Evolutionary conservation across 2,888 invertebrate species (phyloP).

Genomic region (Sminthurides aquaticus): DNA sequence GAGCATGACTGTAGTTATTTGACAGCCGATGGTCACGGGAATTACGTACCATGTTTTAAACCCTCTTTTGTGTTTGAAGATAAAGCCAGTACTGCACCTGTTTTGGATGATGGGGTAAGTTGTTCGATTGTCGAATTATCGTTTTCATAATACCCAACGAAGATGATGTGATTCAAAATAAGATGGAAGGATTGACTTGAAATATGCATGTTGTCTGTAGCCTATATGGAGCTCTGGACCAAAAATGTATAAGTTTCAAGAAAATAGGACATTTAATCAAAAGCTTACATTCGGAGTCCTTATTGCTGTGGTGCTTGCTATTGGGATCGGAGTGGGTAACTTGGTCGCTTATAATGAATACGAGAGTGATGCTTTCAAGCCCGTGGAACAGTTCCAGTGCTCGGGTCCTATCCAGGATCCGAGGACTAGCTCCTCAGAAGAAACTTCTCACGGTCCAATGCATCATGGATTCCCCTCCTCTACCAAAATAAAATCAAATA

Average conservation of each 20-base stretch:
- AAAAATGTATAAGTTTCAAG: constrained; percentile 40
- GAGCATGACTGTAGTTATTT: neutral
- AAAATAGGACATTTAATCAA: constrained; percentile 40
- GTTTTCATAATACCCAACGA: neutral
- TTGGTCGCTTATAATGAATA: constrained; percentile 43
- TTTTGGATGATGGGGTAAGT: constrained; percentile 42
- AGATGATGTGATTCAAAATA: no score
- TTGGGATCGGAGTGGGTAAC: constrained; percentile 42
- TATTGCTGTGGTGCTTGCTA: constrained; percentile 38
- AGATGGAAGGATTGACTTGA: no score
- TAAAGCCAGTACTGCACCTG: constrained; percentile 37
- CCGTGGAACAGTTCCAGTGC: constrained; percentile 13
- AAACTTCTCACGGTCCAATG: neutral
- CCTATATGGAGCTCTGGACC: constrained; percentile 23
- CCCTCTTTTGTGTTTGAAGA: constrained; percentile 17
- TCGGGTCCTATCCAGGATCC: constrained; percentile 5
- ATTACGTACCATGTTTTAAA: constrained; percentile 12
- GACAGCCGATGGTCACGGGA: constrained; percentile 11
- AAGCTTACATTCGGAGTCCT: constrained; percentile 41
- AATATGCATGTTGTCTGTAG: no score
- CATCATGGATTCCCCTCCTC: neutral
- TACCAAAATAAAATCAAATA: neutral
- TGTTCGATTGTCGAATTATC: neutral
- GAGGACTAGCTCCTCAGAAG: neutral
- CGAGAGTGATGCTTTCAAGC: constrained; percentile 26